Evolutionary conservation across 64 coral and sea anemone species (phyloP).

Genomic region (Actinia tenebrosa): DNA sequence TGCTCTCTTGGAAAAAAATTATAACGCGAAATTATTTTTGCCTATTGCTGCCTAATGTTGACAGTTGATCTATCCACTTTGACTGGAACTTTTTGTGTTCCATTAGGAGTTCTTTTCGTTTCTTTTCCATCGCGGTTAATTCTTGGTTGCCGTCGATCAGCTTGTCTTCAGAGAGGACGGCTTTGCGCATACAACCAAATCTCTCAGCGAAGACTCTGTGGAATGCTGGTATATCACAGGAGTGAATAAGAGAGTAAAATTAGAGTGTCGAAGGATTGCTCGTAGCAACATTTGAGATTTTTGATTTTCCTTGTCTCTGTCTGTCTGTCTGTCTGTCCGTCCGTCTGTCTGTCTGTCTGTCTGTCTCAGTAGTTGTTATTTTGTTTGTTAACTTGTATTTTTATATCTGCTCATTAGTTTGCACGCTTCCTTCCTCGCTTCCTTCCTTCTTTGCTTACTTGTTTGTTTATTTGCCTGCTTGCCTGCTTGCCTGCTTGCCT

Average conservation of each 20-base stretch:
- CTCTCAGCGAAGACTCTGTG: neutral
- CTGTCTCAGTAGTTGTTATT: no score
- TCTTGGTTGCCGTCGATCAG: neutral
- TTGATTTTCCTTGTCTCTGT: no score
- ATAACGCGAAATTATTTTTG: neutral
- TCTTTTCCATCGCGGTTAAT: constrained; percentile 6
- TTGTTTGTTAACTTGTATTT: neutral
- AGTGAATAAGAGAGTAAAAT: no score
- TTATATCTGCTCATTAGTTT: no score
- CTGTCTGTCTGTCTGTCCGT: no score
- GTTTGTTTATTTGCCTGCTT: no score
- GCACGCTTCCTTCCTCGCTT: no score
- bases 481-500: no score
- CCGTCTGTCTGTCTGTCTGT: no score
- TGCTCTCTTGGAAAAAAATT: neutral
- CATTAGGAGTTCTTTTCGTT: constrained; percentile 34
- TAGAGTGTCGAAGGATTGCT: no score
- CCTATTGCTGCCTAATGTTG: neutral
- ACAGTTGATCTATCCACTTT: constrained; percentile 45
- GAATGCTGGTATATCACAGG: neutral
- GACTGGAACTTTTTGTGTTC: constrained; percentile 39
- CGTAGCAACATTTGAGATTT: no score
- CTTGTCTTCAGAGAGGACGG: neutral
- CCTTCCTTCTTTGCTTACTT: no score
- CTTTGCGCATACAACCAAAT: neutral